A percentile compares a stretch with the other conserved stretches of the same genome.
These are phyloP conservation scores for Tychaedon coryphoeus DNA, from an alignment of 2,113 vertebrate genomes.

Conservation along the genomic window DNA sequence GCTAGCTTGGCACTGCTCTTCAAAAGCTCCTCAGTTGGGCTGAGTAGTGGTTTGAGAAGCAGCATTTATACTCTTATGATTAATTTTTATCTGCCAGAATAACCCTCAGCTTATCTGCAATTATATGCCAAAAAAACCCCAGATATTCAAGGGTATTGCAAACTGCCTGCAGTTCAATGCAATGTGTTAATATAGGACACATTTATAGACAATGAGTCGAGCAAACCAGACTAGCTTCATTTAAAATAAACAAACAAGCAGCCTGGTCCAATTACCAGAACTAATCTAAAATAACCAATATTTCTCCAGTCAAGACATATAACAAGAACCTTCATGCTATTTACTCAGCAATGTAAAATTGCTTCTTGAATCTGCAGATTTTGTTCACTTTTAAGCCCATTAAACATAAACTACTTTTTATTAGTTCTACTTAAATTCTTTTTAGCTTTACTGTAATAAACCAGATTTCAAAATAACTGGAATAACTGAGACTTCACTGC, in stretches of 20 bases:
- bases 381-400: not conserved
- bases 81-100: conserved; percentile 25
- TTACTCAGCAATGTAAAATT: not conserved
- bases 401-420: not conserved
- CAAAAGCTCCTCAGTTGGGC: not conserved
- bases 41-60: not conserved
- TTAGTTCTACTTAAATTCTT: not conserved
- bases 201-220: not conserved
- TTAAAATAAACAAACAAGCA: conserved; percentile 1
- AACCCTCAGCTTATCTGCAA: not conserved
- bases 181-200: not conserved
- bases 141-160: not conserved
- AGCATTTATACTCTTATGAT: not conserved
- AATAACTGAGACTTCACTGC: not conserved
- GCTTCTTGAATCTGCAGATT: not conserved
- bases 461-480: not conserved
- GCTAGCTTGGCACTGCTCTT: not conserved
- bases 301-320: not conserved
- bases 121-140: not conserved
- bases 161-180: not conserved
- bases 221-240: not conserved
- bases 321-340: not conserved
- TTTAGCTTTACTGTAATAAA: not conserved
- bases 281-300: conserved; percentile 9
- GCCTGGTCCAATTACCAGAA: not conserved